A percentile compares a stretch with the other conserved stretches of the same genome.
Conservation (phyloP, 30 jellyfish, hydroid and myxozoan species). For the Cassiopea andromeda region DNA sequence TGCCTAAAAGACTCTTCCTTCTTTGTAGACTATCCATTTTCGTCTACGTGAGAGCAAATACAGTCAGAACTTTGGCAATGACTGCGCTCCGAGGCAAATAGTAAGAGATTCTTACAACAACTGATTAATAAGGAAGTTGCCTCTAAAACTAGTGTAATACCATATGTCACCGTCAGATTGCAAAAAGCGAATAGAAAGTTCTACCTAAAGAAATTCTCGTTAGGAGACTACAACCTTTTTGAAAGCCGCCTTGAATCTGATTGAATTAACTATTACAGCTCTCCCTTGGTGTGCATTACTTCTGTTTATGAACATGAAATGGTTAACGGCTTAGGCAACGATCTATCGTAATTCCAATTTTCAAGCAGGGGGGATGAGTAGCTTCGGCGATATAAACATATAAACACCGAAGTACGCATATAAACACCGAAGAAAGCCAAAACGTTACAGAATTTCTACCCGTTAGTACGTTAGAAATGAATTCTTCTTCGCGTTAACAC, state of each 20-base stretch:
- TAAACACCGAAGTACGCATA: too few relatives aligned
- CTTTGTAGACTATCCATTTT: conserved; percentile 9
- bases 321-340: neutral
- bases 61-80: neutral
- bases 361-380: neutral
- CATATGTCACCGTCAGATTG: neutral
- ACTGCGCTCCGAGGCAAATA: neutral
- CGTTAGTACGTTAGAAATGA: too few relatives aligned
- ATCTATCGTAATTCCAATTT: neutral
- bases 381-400: too few relatives aligned
- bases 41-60: neutral
- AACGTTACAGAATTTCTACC: neutral
- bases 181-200: neutral
- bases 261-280: neutral
- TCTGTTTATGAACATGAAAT: neutral
- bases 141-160: too few relatives aligned
- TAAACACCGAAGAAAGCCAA: too few relatives aligned
- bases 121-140: too few relatives aligned
- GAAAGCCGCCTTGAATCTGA: neutral
- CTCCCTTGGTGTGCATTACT: neutral
- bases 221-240: neutral
- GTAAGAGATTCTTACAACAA: too few relatives aligned
- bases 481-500: too few relatives aligned
- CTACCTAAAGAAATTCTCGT: neutral
- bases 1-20: conserved; percentile 7